Base-by-base conservation (phyloP, 1,140 invertebrate genomes). In the Polypedilum pembai region DNA sequence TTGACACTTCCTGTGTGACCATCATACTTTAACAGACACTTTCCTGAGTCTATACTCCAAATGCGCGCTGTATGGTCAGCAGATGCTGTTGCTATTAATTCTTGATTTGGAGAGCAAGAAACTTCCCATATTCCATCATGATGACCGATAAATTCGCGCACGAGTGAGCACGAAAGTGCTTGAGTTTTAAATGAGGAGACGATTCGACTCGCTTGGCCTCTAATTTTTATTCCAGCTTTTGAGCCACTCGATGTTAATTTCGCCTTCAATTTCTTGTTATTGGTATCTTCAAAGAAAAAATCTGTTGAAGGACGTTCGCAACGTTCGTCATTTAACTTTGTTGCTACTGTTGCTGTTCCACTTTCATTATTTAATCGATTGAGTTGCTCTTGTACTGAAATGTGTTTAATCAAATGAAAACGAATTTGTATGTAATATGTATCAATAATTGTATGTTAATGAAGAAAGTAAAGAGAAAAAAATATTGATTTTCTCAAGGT, bases 71-170 rank as follows among this genome's bases (percentile, higher is more conserved):
- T 95, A 81, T 98, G 94, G 87, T 99, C 98, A 88, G 95, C 95
- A 40, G 95, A 97, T 20, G 96, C 96, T 63, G 95, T 98, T 1
- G 93, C 96, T 80, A 98, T 91, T 21, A 97, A 88, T 10, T 91
- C 88, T 76, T 92, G 90, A 20, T 90, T 90, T 24, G 88, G 86
- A 78, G 90, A 87, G 18, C 94, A 90, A 1, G 91, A 89, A 8
- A 99, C 93, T 83, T 99, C 95, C 97, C 97, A 99, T 8, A 99
- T 92, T 0, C 97, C 98, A 86, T 99, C 98, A 79, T 93, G 91
- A 81, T 99, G 97, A 1, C 96, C 96, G 15, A 86, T 84, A 81
- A 94, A 98, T 79, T 95, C 92, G 75, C 89, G 87, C 1, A 96
- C 89, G 77, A 95, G 87, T 21, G 84, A 86, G 73, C 80, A 80